phyloP scores from a whole-genome alignment of 2,797 vertebrate species.

The Iguana delicatissima region DNA sequence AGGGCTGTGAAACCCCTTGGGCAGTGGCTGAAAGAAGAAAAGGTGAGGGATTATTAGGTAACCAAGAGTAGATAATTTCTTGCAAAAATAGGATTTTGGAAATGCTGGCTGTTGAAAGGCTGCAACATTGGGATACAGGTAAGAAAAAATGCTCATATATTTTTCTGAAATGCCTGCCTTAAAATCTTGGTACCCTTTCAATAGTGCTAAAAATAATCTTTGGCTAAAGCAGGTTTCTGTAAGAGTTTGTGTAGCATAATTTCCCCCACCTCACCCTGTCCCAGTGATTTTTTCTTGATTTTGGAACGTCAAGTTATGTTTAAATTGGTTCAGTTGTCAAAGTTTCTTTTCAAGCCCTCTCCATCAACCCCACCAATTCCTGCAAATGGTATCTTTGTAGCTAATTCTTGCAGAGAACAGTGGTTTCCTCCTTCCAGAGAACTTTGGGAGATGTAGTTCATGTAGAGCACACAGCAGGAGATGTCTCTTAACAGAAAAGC shows the following conservation, averaged over 20 bases:
- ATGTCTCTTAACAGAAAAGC: background rate
- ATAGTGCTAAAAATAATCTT: background rate
- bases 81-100: background rate
- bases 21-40: conserved; percentile 92
- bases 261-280: background rate
- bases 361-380: background rate
- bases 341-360: background rate
- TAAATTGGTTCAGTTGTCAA: background rate
- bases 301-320: conserved; percentile 1
- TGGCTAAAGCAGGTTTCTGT: background rate
- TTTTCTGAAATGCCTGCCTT: background rate
- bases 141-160: background rate
- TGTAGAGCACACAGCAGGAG: background rate
- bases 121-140: background rate
- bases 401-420: background rate
- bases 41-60: conserved; percentile 77
- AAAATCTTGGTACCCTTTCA: background rate
- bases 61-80: background rate
- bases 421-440: background rate
- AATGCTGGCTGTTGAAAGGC: background rate
- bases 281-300: background rate
- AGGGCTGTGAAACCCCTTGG: conserved; percentile 89
- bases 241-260: background rate
- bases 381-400: background rate
- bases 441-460: background rate